Percentiles rank a stretch among this genome's conserved stretches.
Conservation (phyloP, 2,113 vertebrate species). For the Nipponia nippon region DNA sequence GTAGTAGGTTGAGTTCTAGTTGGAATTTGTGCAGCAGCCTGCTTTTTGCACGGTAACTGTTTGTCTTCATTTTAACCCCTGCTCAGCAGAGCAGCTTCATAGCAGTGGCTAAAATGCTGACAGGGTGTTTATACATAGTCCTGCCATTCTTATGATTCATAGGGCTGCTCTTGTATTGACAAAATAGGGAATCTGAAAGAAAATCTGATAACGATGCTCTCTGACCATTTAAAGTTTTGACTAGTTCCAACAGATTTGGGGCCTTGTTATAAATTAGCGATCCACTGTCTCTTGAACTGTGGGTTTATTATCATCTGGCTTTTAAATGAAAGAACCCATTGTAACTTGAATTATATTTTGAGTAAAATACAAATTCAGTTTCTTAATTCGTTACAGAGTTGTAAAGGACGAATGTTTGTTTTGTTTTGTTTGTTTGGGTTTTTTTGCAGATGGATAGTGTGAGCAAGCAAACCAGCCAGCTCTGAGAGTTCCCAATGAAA, state of each 20-base stretch:
- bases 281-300: neutral
- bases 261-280: neutral
- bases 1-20: neutral
- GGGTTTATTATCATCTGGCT: neutral
- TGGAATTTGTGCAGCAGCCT: neutral
- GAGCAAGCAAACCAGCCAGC: neutral
- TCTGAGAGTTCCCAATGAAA: neutral
- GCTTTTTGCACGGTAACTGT: neutral
- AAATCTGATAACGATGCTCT: neutral
- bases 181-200: neutral
- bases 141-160: neutral
- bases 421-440: neutral
- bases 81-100: neutral
- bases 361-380: neutral
- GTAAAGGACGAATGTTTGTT: neutral
- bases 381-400: neutral
- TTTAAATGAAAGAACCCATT: neutral
- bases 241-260: neutral
- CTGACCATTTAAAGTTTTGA: neutral
- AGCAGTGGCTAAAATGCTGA: neutral
- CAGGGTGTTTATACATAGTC: neutral
- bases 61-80: neutral
- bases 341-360: neutral
- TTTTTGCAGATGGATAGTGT: neutral
- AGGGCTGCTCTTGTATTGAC: neutral